phyloP scores from a whole-genome alignment of 2,797 vertebrate species.

The Anableps anableps region DNA sequence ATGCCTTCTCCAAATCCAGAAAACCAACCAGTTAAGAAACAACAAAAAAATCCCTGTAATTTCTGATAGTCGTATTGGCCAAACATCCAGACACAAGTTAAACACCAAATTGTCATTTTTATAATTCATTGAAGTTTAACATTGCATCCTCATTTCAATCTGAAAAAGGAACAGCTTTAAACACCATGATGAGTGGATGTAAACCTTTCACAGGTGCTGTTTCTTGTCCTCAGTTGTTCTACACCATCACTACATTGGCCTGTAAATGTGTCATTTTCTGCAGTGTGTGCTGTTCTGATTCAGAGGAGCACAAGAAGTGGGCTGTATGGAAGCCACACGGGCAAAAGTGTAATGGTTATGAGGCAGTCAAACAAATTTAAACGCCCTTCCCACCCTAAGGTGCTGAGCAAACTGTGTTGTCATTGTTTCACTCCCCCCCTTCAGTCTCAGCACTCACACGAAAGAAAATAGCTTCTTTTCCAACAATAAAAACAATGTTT shows the following conservation, averaged over 20 bases:
- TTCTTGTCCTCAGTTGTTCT: neutral
- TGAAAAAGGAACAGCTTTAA: neutral
- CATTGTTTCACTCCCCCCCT: neutral
- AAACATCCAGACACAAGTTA: neutral
- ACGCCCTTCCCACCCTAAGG: neutral
- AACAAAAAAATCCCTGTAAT: too few species aligned
- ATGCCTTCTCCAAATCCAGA: too few species aligned
- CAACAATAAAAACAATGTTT: conserved; percentile 5
- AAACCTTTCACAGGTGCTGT: neutral
- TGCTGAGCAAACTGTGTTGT: neutral
- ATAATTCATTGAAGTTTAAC: neutral
- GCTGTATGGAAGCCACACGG: neutral
- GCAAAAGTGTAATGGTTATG: neutral
- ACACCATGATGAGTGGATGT: neutral
- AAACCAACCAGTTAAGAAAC: neutral
- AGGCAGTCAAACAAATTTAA: neutral
- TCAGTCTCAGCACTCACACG: neutral
- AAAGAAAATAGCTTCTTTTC: conserved; percentile 32
- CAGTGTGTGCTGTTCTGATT: neutral
- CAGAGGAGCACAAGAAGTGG: neutral
- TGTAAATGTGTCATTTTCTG: neutral
- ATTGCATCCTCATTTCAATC: neutral
- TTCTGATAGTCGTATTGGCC: neutral
- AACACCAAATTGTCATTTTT: neutral
- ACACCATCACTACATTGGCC: neutral